phyloP scores from a whole-genome alignment of 1,140 invertebrate species.

The Chelonus insularis region DNA sequence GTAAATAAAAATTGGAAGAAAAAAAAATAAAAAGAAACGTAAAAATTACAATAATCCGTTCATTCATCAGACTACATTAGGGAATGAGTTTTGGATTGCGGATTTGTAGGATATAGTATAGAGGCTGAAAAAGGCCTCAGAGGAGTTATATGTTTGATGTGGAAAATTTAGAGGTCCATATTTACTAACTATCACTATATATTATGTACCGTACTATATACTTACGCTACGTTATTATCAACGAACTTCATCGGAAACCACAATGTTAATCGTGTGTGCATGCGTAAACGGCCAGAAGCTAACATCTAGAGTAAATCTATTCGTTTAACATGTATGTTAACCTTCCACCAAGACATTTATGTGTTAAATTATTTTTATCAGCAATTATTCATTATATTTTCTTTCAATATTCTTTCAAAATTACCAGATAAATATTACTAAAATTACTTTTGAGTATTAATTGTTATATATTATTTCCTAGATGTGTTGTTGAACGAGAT shows the following conservation, averaged over 20 bases:
- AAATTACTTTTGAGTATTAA: too few species aligned
- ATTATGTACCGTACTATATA: too few species aligned
- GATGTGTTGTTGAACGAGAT: too few species aligned
- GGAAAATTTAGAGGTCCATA: background rate
- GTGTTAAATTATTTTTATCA: background rate
- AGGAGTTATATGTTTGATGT: constrained; percentile 4
- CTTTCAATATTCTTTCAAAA: background rate
- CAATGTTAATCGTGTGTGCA: constrained; percentile 4
- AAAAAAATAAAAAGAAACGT: background rate
- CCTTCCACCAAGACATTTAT: constrained; percentile 4
- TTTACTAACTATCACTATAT: background rate
- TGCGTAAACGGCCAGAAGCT: background rate
- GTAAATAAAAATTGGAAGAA: background rate
- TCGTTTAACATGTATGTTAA: background rate
- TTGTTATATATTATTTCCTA: too few species aligned
- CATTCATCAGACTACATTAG: constrained; percentile 5
- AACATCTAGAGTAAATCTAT: constrained; percentile 1
- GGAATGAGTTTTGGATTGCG: constrained; percentile 6
- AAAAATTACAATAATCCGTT: constrained; percentile 4
- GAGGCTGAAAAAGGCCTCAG: background rate
- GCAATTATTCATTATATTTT: background rate
- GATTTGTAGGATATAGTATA: background rate
- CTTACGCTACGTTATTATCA: background rate
- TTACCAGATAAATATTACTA: too few species aligned
- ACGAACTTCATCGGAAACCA: constrained; percentile 9